Evolutionary conservation across 2,113 vertebrate genomes (phyloP).

Genomic region (Riparia riparia): DNA sequence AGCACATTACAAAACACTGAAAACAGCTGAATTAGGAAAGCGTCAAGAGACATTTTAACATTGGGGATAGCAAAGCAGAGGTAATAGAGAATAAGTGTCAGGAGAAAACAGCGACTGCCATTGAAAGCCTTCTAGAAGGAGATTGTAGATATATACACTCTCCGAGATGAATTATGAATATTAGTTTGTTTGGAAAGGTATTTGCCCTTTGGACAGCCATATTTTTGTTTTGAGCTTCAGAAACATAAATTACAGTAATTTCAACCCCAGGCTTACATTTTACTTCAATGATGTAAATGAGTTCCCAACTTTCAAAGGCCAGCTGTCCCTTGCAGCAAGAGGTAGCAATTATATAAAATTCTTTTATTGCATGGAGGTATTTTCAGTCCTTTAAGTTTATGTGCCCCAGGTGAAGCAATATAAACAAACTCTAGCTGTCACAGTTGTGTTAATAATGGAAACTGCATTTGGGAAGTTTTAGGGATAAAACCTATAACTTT

Average conservation of each 20-base stretch:
- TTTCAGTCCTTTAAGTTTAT: constrained; percentile 56
- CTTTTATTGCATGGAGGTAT: constrained; percentile 44
- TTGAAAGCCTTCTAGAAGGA: background rate
- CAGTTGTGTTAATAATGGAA: constrained; percentile 52
- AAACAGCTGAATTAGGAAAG: background rate
- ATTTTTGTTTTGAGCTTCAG: constrained; percentile 57
- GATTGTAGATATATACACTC: background rate
- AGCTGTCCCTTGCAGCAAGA: constrained; percentile 64
- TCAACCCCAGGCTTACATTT: constrained; percentile 61
- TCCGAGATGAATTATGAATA: constrained; percentile 3
- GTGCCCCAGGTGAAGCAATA: constrained; percentile 44
- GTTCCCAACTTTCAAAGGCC: constrained; percentile 55
- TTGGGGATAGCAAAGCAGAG: background rate
- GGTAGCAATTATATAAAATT: constrained; percentile 65
- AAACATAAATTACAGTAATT: constrained; percentile 61
- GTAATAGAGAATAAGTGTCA: background rate
- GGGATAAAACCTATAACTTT: constrained; percentile 53
- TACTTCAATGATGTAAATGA: constrained; percentile 42
- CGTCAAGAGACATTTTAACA: background rate
- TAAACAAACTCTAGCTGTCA: constrained; percentile 13
- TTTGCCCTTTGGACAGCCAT: constrained; percentile 66
- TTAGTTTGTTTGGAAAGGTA: constrained; percentile 31
- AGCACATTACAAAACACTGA: background rate
- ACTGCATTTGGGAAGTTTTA: constrained; percentile 64
- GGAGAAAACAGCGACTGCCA: background rate